Evolutionary conservation across 1,140 invertebrate genomes (phyloP), one percentile per base, ranked within the genome.

Genomic region (Penaeus chinensis): DNA sequence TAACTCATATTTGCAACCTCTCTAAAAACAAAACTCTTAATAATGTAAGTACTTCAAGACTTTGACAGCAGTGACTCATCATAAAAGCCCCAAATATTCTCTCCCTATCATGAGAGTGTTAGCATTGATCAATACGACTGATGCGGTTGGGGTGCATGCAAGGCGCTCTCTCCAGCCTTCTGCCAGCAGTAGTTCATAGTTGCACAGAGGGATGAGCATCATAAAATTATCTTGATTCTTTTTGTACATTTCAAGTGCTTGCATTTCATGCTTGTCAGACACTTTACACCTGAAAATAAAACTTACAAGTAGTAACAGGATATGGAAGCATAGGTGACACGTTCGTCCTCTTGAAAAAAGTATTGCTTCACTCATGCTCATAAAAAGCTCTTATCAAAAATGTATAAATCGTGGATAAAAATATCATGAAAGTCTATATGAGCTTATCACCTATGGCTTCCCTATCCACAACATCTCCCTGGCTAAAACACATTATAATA

Each of bases 221-320:
- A 78, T 65, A 76, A 83, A 61, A 87, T 66, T 82, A 87, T 87
- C 74, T 82, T 82, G 81, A 76, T 42, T 87, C 65, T 80, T 32
- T 87, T 87, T 87, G 86, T 87, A 87, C 86, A 87, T 87, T 87
- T 87, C 86, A 87, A 87, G 86, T 87, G 86, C 86, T 87, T 87
- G 80, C 71, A 87, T 82, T 87, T 42, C n/a, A 87, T 87, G 80
- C 80, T 82, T 76, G 74, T 83, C 80, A 87, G 60, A 87, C 85
- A 82, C 69, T 87, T 87, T 87, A 87, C 86, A 87, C 74, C 83
- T 85, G 83, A 85, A 85, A 85, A 77, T 85, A 65, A 78, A 85
- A 85, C 37, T 76, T 77, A 63, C 77, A 77, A 85, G 60, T 85
- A 77, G 78, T 85, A 78, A 63, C 16, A 65, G 83, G 83, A 85